Evolutionary conservation across 2,113 vertebrate species (phyloP).

Genomic region (Campylomormyrus tamandua): DNA sequence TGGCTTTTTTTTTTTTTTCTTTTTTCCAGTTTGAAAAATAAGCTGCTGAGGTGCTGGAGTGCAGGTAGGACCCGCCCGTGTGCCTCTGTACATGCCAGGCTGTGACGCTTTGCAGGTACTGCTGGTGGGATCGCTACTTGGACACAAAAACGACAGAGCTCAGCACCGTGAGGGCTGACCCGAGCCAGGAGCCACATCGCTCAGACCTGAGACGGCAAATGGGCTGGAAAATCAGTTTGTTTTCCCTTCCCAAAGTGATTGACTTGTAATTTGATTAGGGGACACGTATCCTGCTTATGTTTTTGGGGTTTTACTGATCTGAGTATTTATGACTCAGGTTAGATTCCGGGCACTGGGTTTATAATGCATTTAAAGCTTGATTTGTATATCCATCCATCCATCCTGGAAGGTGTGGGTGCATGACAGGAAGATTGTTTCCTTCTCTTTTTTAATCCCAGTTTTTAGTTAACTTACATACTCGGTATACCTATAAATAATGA

Average conservation of each 20-base stretch:
- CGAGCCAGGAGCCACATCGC: not conserved
- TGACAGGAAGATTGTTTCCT: too few relatives aligned
- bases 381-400: not conserved
- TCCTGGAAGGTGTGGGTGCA: too few relatives aligned
- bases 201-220: not conserved
- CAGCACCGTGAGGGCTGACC: not conserved
- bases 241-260: not conserved
- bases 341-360: not conserved
- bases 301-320: not conserved
- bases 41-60: conserved; percentile 12
- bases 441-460: not conserved
- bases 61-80: not conserved
- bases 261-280: not conserved
- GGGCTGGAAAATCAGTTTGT: not conserved
- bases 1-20: not conserved
- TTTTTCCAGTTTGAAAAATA: conserved; percentile 14
- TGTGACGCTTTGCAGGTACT: not conserved
- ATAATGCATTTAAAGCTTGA: not conserved
- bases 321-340: not conserved
- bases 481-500: not conserved
- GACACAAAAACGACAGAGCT: not conserved
- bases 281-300: not conserved
- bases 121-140: not conserved
- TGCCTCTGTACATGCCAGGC: not conserved
- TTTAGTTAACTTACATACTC: not conserved